Conservation (phyloP, 2,797 vertebrate genomes). For the Vipera ursinii region DNA sequence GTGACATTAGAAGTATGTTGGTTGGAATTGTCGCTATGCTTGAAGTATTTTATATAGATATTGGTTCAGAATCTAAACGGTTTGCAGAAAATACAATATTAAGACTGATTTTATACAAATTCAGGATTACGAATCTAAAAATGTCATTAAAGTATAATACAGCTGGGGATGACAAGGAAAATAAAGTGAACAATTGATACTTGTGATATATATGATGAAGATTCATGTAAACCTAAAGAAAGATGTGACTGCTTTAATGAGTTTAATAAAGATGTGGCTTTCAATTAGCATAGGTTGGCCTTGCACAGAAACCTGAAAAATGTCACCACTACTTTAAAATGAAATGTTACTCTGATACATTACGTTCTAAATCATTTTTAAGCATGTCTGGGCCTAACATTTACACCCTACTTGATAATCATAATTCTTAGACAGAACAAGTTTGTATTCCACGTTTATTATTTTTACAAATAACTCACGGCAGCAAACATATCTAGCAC, state of each 20-base stretch:
- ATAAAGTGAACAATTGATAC: not conserved
- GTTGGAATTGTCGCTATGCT: not conserved
- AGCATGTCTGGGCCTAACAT: not conserved
- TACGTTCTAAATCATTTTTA: not conserved
- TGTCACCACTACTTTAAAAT: not conserved
- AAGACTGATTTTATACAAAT: not conserved
- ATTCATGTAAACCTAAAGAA: not conserved
- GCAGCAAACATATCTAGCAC: not conserved
- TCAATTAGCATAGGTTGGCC: not conserved
- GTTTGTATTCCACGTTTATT: not conserved
- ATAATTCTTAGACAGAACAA: not conserved
- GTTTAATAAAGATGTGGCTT: not conserved
- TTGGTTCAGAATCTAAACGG: not conserved
- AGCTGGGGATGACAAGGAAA: not conserved
- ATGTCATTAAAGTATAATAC: not conserved
- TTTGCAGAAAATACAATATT: not conserved
- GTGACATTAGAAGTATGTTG: not conserved
- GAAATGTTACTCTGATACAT: not conserved
- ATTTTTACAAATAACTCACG: not conserved
- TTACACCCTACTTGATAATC: not conserved
- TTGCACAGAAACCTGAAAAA: not conserved
- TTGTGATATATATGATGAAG: not conserved
- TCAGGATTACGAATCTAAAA: not conserved
- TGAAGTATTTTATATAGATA: not conserved
- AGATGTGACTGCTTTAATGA: not conserved